Conservation (phyloP, 2,888 invertebrate genomes). For the Noctuana brunneofusca region DNA sequence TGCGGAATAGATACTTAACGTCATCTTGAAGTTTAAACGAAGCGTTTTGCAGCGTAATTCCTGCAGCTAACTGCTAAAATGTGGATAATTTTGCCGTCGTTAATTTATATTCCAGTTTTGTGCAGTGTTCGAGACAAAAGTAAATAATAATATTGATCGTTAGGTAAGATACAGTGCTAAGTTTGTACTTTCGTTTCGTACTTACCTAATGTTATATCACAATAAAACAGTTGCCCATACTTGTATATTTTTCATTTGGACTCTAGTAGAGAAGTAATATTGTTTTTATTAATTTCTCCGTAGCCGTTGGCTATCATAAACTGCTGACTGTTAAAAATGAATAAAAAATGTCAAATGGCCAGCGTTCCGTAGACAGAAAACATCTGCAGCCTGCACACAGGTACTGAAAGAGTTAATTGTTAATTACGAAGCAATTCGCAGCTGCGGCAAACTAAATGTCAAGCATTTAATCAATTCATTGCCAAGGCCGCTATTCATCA, state of each 20-base stretch:
- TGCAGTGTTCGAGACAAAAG: too few relatives aligned
- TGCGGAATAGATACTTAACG: too few relatives aligned
- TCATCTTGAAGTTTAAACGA: too few relatives aligned
- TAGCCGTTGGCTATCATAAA: slow-evolving; percentile 35
- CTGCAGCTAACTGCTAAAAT: too few relatives aligned
- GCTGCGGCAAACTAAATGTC: slow-evolving; percentile 77
- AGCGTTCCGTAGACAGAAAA: slow-evolving; percentile 48
- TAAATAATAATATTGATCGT: neutral
- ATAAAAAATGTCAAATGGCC: slow-evolving; percentile 54
- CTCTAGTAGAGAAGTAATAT: slow-evolving; percentile 1
- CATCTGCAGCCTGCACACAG: slow-evolving; percentile 60
- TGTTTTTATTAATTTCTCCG: slow-evolving; percentile 6
- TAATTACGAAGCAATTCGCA: slow-evolving; percentile 65
- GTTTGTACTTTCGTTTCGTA: neutral
- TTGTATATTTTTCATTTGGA: too few relatives aligned
- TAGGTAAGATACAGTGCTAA: too few relatives aligned
- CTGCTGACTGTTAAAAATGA: slow-evolving; percentile 39
- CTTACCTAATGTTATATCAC: neutral
- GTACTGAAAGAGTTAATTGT: slow-evolving; percentile 55
- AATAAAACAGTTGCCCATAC: too few relatives aligned
- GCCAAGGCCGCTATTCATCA: slow-evolving; percentile 42
- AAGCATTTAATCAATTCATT: slow-evolving; percentile 67
- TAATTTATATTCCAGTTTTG: too few relatives aligned
- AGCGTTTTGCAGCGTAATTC: too few relatives aligned
- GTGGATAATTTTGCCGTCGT: too few relatives aligned